Evolutionary conservation across 2,888 invertebrate genomes (phyloP).

Genomic region (Lordiphosa andalusiaca): DNA sequence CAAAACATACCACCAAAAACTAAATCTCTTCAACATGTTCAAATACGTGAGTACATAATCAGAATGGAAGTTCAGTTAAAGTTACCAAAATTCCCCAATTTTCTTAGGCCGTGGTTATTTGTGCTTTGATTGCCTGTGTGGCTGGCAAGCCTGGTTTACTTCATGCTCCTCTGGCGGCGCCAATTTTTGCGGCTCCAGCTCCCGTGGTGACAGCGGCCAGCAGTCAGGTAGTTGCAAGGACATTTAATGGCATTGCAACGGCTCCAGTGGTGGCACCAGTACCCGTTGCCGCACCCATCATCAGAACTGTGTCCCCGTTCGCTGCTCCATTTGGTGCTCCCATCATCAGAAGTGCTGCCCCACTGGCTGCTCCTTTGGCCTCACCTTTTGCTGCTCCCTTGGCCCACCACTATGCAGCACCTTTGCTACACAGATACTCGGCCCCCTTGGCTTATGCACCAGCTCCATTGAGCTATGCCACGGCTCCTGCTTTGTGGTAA

Average conservation of each 20-base stretch:
- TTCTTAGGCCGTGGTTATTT: constrained; percentile 61
- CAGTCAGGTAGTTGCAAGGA: constrained; percentile 67
- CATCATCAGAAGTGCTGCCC: constrained; percentile 13
- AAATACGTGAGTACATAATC: constrained; percentile 58
- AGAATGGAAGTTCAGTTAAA: background rate
- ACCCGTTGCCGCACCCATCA: constrained; percentile 12
- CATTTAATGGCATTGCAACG: constrained; percentile 66
- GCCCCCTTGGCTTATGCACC: constrained; percentile 51
- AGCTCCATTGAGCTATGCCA: constrained; percentile 46
- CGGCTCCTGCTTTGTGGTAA: constrained; percentile 60
- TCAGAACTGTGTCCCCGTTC: constrained; percentile 5
- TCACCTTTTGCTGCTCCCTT: constrained; percentile 23
- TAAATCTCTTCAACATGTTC: constrained; percentile 46
- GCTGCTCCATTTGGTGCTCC: constrained; percentile 37
- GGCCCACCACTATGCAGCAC: constrained; percentile 40
- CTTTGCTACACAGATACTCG: constrained; percentile 45
- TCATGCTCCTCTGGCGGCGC: constrained; percentile 38
- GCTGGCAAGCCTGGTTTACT: constrained; percentile 63
- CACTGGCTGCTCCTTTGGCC: constrained; percentile 34
- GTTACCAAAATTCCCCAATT: background rate
- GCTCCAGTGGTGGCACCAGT: constrained; percentile 57
- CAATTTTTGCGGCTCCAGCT: constrained; percentile 34
- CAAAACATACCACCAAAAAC: constrained; percentile 16
- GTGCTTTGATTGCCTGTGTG: constrained; percentile 65
- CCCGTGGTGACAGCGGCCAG: constrained; percentile 72